Conservation (phyloP, 2,888 invertebrate species). For the Tetanocera ferruginea region DNA sequence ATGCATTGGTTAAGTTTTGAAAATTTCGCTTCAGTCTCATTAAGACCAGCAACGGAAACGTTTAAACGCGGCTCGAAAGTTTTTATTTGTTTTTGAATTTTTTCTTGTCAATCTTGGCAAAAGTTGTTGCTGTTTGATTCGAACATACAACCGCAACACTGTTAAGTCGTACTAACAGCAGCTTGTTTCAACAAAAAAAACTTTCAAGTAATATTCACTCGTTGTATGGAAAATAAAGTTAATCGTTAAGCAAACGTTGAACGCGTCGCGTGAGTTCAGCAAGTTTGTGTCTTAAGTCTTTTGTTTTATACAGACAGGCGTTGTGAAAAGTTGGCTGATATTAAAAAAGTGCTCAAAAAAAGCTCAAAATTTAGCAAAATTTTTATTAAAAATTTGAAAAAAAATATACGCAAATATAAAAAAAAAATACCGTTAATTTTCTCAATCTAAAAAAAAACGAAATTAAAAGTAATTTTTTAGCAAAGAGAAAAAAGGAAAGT, state of each 20-base stretch:
- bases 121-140: constrained; percentile 4
- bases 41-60: constrained; percentile 11
- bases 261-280: constrained; percentile 5
- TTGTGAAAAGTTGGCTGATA: neutral
- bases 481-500: neutral
- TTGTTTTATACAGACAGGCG: neutral
- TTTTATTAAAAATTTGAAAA: neutral
- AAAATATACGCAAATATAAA: neutral
- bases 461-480: neutral
- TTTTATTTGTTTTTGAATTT: too few species aligned
- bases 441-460: neutral
- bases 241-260: constrained; percentile 23
- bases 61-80: neutral
- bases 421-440: neutral
- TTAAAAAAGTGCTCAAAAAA: neutral
- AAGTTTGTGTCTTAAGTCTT: constrained; percentile 26
- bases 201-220: constrained; percentile 11
- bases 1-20: neutral
- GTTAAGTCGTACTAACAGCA: neutral
- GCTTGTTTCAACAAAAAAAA: neutral
- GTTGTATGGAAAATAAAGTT: constrained; percentile 4
- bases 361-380: neutral
- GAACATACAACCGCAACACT: constrained; percentile 20
- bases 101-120: neutral
- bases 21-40: constrained; percentile 15